phyloP scores from a whole-genome alignment of 2,113 vertebrate species.

The Paradoxurus hermaphroditus region DNA sequence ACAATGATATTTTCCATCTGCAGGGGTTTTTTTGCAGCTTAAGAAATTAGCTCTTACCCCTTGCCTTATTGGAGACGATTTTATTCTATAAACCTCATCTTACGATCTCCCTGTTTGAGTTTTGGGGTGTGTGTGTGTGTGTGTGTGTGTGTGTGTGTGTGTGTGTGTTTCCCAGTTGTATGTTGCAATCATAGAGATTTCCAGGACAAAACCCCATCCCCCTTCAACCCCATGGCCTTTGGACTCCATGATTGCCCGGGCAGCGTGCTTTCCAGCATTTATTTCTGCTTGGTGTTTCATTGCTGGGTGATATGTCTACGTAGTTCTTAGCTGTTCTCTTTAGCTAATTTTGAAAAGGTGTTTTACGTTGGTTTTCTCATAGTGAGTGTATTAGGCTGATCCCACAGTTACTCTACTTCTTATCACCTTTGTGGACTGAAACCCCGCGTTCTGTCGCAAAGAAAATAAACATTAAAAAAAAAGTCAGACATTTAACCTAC shows the following conservation, averaged over 20 bases:
- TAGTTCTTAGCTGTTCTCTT: background rate
- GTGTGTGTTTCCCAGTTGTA: background rate
- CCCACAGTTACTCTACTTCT: background rate
- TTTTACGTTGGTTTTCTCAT: background rate
- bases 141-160: too few species aligned
- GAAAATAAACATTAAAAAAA: too few species aligned
- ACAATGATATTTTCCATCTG: background rate
- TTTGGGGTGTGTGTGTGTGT: background rate
- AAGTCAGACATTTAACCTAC: too few species aligned
- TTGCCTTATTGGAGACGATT: background rate
- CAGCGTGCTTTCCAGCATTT: background rate
- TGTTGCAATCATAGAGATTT: background rate
- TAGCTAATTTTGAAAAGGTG: background rate
- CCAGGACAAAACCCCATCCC: background rate
- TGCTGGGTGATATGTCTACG: background rate
- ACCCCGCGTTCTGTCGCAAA: background rate
- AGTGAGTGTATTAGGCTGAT: background rate
- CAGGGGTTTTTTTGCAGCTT: background rate
- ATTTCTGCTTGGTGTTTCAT: background rate
- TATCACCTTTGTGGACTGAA: background rate
- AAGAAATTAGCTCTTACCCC: background rate
- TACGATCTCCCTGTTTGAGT: background rate
- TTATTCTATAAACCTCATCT: background rate
- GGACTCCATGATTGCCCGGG: background rate
- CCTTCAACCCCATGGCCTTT: fast-evolving